These are phyloP conservation scores for Erithacus rubecula DNA, from an alignment of 2,797 vertebrate species.

Conservation along the genomic window DNA sequence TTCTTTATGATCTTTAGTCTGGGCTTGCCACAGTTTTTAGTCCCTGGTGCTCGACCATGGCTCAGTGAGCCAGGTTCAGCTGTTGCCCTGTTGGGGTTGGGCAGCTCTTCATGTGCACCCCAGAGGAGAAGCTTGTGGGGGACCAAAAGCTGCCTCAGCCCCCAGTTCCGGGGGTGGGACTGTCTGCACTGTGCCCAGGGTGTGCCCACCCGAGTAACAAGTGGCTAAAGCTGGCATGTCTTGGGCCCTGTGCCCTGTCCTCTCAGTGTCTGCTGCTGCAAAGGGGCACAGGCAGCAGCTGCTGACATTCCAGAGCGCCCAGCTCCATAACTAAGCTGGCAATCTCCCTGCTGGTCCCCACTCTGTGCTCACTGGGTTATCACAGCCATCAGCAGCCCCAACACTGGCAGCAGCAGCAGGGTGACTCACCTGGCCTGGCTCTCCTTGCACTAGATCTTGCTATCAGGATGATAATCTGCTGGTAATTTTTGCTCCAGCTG, in stretches of 20 bases:
- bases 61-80: neutral
- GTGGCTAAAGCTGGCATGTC: neutral
- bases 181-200: accelerated
- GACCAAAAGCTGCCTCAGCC: neutral
- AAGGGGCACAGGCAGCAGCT: neutral
- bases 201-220: accelerated
- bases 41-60: accelerated
- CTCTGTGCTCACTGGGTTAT: neutral
- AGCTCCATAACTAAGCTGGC: neutral
- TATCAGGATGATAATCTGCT: constrained; percentile 54
- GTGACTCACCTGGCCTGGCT: constrained; percentile 36
- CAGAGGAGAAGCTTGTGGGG: accelerated
- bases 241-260: accelerated
- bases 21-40: neutral
- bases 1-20: neutral
- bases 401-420: neutral
- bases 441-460: neutral
- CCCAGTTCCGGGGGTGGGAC: neutral
- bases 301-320: neutral
- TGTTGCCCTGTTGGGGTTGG: neutral
- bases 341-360: neutral
- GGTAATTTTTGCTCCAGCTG: constrained; percentile 31
- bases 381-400: constrained; percentile 1
- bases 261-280: neutral
- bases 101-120: neutral